Evolutionary conservation across 1,140 invertebrate genomes (phyloP), one percentile per base, ranked within the genome.

Genomic region (Listronotus bonariensis): DNA sequence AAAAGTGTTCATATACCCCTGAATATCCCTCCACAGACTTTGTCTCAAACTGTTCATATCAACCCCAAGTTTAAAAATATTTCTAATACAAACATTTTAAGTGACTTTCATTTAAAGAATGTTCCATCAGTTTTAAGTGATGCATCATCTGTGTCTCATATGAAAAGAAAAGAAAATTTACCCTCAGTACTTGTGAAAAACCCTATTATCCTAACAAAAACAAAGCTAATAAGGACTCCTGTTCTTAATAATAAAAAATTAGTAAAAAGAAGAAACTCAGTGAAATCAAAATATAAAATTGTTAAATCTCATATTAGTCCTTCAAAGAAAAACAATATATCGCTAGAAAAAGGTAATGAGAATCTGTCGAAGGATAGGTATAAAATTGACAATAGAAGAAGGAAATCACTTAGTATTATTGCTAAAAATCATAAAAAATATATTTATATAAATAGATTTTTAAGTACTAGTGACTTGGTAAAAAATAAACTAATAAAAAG

Each of bases 11-110:
- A 60, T 56, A n/a, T 51, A 17, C 59, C 31, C 3, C 11, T 14
- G 17, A 52, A 15, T 36, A 4, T 36, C 8, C 34, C 34, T 36
- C 34, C 8, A 4, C 8, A 36, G 20, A 26, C 20, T 5, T 26
- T 36, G 14, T 11, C 18, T 34, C 36, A 15, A 54, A 32, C 20
- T 34, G 38, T 69, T 14, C 69, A 68, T 55, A 49, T 72, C 6
- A 73, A 74, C 68, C 72, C 73, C 1, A 65, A 69, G 12, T 63
- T 68, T 49, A 62, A 46, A 46, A 68, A 56, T 52, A 20, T 61
- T 32, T n/a, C 51, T 34, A 20, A 42, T 41, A 9, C 18, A 42
- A 60, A 59, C 57, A 66, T 53, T n/a, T 14, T 40, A 14, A 60
- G 8, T 46, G 20, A 56, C 51, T 42, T 36, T 11, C 53, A 1